Evolutionary conservation across 2,113 vertebrate species (phyloP).

Genomic region (Labeo catla): DNA sequence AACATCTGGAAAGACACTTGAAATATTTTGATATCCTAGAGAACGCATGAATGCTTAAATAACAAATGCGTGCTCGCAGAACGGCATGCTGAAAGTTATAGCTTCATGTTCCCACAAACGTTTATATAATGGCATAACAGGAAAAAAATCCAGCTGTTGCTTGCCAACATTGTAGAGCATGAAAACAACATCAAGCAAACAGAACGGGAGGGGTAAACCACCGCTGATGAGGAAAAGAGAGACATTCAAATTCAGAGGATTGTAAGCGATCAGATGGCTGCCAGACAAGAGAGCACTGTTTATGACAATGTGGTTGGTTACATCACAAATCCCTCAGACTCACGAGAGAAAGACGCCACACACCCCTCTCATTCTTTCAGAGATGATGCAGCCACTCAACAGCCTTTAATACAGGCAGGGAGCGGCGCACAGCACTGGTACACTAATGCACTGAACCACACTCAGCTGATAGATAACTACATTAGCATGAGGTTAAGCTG

Average conservation of each 20-base stretch:
- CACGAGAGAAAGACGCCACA: background rate
- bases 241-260: conserved; percentile 46
- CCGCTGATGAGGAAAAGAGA: background rate
- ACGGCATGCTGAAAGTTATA: background rate
- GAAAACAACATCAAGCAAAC: conserved; percentile 36
- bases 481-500: background rate
- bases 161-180: conserved; percentile 23
- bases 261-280: conserved; percentile 34
- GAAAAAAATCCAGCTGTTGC: background rate
- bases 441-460: background rate
- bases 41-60: background rate
- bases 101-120: background rate
- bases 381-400: conserved; percentile 12
- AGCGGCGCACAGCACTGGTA: background rate
- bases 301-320: conserved; percentile 33
- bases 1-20: background rate
- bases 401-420: conserved; percentile 27
- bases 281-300: conserved; percentile 43
- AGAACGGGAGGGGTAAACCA: background rate
- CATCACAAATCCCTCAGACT: conserved; percentile 4
- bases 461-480: background rate
- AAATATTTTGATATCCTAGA: background rate
- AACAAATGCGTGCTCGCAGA: background rate
- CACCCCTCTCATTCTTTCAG: background rate
- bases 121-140: background rate